Evolutionary conservation across 2,113 vertebrate species (phyloP).

Genomic region (Stomatorhinus ivindoensis): DNA sequence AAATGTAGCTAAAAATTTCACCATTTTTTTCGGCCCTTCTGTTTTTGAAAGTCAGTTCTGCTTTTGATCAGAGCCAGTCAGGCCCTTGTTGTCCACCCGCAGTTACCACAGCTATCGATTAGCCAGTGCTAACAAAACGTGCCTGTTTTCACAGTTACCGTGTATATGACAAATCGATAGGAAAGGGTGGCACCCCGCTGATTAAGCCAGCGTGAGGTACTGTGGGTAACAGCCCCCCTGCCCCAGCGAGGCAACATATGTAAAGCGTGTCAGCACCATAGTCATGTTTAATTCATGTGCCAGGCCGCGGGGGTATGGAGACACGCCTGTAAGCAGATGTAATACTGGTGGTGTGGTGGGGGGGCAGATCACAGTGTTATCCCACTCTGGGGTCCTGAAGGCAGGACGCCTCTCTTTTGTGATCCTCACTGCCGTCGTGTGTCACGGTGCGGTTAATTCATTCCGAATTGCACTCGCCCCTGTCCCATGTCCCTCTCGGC

Average conservation of each 20-base stretch:
- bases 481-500: neutral
- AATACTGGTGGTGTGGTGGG: constrained; percentile 5
- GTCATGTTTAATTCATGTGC: constrained; percentile 47
- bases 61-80: neutral
- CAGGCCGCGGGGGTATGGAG: constrained; percentile 28
- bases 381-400: neutral
- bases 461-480: neutral
- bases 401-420: neutral
- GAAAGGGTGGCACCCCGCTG: neutral
- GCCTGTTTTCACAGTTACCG: neutral
- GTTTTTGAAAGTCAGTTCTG: neutral
- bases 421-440: neutral
- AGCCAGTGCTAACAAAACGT: neutral
- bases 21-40: neutral
- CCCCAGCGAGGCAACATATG: constrained; percentile 35
- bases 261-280: constrained; percentile 41
- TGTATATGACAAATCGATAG: neutral
- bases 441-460: neutral
- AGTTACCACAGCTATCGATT: neutral
- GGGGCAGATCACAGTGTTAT: neutral
- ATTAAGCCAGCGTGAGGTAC: neutral
- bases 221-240: neutral
- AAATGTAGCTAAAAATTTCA: neutral
- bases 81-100: neutral
- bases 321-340: constrained; percentile 15